A percentile compares a stretch with the other conserved stretches of the same genome.
These are phyloP conservation scores for Helogale parvula DNA, from an alignment of 2,113 vertebrate genomes.

Conservation along the genomic window DNA sequence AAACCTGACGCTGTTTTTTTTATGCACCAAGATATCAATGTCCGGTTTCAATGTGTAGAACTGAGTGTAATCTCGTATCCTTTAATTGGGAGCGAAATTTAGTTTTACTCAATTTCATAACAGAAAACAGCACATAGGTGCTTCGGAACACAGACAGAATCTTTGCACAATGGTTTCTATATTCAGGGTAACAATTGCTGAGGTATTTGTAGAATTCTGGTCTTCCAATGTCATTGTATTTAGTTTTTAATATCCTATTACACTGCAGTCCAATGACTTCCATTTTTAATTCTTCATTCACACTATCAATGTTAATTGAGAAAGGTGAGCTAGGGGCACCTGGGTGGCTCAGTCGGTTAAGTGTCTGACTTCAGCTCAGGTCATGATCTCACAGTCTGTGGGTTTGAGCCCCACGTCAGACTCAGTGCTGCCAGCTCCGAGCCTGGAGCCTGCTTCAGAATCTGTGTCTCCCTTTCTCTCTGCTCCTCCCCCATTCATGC, in stretches of 20 bases:
- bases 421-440: too few species aligned
- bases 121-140: background rate
- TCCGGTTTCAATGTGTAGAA: background rate
- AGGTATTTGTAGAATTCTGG: background rate
- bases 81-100: background rate
- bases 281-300: background rate
- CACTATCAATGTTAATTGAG: background rate
- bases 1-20: background rate
- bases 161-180: background rate
- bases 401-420: too few species aligned
- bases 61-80: background rate
- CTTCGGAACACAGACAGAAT: background rate
- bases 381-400: too few species aligned
- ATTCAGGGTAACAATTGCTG: background rate
- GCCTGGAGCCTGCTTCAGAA: too few species aligned
- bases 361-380: too few species aligned
- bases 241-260: background rate
- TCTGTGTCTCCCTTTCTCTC: too few species aligned
- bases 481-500: too few species aligned
- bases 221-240: background rate
- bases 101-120: constrained; percentile 17
- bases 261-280: background rate
- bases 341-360: too few species aligned
- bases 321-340: background rate
- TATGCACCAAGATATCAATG: background rate